A percentile compares a stretch with the other conserved stretches of the same genome.
These are phyloP conservation scores for Drosophila azteca DNA, from an alignment of 1,140 invertebrate genomes.

Conservation along the genomic window DNA sequence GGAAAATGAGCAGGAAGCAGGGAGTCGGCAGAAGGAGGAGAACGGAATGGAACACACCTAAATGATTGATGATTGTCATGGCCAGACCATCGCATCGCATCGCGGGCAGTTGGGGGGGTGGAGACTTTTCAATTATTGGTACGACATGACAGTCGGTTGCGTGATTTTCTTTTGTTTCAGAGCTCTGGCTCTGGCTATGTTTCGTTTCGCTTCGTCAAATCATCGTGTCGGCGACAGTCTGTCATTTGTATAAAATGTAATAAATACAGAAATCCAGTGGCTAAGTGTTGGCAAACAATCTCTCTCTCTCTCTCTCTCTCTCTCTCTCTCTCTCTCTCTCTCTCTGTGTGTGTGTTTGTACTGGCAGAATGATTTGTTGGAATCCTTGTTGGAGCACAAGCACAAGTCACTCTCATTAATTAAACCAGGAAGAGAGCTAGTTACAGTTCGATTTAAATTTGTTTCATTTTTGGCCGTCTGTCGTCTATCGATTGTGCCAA, in stretches of 20 bases:
- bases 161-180: constrained; percentile 65
- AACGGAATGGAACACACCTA: constrained; percentile 43
- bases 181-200: neutral
- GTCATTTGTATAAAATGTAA: constrained; percentile 41
- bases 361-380: constrained; percentile 58
- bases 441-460: constrained; percentile 31
- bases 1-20: constrained; percentile 18
- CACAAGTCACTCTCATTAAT: constrained; percentile 77
- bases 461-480: neutral
- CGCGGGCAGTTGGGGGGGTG: neutral
- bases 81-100: neutral
- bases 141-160: constrained; percentile 59
- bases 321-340: too few relatives aligned
- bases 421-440: constrained; percentile 48
- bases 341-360: constrained; percentile 5
- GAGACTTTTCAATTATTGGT: constrained; percentile 68
- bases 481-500: constrained; percentile 7
- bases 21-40: neutral
- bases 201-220: constrained; percentile 41
- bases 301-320: too few relatives aligned
- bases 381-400: constrained; percentile 27
- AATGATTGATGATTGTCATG: constrained; percentile 75
- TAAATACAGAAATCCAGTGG: constrained; percentile 40
- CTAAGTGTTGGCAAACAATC: constrained; percentile 64
- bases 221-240: constrained; percentile 51